Base-by-base conservation (phyloP, 2,797 vertebrate genomes). In the Sebastes wilsoni region DNA sequence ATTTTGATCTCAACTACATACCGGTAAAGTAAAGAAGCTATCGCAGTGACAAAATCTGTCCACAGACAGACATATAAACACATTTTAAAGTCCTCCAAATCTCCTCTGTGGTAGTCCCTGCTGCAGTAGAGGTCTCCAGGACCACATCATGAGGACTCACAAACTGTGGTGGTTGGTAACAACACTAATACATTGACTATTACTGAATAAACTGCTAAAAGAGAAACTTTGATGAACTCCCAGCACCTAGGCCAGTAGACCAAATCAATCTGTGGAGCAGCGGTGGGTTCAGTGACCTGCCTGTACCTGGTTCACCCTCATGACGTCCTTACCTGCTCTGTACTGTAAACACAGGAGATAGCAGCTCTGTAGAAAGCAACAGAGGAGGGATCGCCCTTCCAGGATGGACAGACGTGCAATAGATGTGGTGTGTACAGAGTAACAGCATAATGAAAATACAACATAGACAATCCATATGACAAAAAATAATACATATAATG, bases 251-350 rank as follows among this genome's bases (percentile, higher is more conserved):
- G n/a, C 12, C 23, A 34, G 16, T 25, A 10, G 25, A 54, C 12
- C 6, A 3, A 5, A 75, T 75, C 2, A 10, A 70, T 75, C 4
- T 56, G 27, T 65, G 27, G 5, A 28, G 36, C 16, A 58, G 60
- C 5, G 27, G 42, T 34, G 9, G 38, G 80, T 72, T 73, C 68
- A 68, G 46, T 72, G 62, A 72, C 73, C 68, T 38, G 23, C 28
- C 72, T 38, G 18, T 27, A 28, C n/a, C 49, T 25, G 30, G 22
- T 65, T 59, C 36, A 22, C 8, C 52, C 4, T 49, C 56, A 7
- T 68, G 6, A 61, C 27, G 74, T 68, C 14, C 14, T 42, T 42
- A 69, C 56, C 14, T 18, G 59, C 56, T 18, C 28, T 46, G 23
- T 36, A 27, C 58, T 36, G 52, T 22, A 16, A 28, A 66, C 32